Evolutionary conservation across 2,888 invertebrate genomes (phyloP), one percentile per base, ranked within the genome.

Genomic region (Agrotis segetum): DNA sequence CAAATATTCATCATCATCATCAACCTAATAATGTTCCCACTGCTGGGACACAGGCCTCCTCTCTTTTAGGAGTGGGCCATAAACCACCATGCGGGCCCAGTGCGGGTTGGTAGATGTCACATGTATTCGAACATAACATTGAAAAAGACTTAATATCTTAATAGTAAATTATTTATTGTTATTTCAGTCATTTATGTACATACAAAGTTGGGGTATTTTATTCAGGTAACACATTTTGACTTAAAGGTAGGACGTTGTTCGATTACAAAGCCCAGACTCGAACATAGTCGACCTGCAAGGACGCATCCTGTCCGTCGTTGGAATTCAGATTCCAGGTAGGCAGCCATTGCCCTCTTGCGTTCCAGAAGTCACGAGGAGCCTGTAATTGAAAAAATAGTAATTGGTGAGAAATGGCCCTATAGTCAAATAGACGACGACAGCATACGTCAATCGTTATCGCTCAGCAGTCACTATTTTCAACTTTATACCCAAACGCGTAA

Each of bases 261-360:
- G 17, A 52, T 74, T 79, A 97, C 73, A 97, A 88, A 55, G 97
- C 97, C 97, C 97, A 97, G 24, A 98, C 96, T 77, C 96, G 95
- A 69, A 98, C 96, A 86, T 97, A 97, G 92, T 98, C 97, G 16
- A 98, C 96, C 88, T 97, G 96, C 44, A 98, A 89, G 3, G 97
- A 97, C 0, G 97, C 96, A 76, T 97, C 96, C 74, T 96, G 96
- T 52, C 95, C 95, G 24, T 94, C 92, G 65, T 97, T 97, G 17
- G 89, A 88, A 79, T 94, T 88, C 40, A 96, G 85, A 80, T 96
- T 95, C 97, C 97, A 97, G 0, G 97, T 97, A 0, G 96, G 95
- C 47, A 97, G 88, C 97, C 97, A 97, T 6, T 90, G 86, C 7
- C 86, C 84, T 55, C 93, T 95, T 0, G 90, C 96, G 71, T 96